A percentile compares a stretch with the other conserved stretches of the same genome.
phyloP scores from a whole-genome alignment of 2,797 vertebrate genomes.

The Crax fasciolata region DNA sequence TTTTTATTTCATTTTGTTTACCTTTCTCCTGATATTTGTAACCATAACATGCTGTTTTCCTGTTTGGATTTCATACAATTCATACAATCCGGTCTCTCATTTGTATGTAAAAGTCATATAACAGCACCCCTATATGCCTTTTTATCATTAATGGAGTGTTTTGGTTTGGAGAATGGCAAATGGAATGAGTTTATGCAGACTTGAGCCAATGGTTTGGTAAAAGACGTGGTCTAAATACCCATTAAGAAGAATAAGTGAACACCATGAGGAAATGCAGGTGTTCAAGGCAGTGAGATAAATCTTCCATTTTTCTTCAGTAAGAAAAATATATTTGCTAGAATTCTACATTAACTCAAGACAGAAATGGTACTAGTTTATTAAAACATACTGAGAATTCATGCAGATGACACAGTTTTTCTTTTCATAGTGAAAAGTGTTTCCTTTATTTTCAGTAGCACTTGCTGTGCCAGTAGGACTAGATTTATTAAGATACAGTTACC shows the following conservation, averaged over 20 bases:
- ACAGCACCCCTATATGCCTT: background rate
- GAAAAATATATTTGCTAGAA: slow-evolving; percentile 22
- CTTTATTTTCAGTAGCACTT: background rate
- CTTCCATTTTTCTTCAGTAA: slow-evolving; percentile 22
- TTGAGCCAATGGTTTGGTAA: background rate
- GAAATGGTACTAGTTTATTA: background rate
- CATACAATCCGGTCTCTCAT: background rate
- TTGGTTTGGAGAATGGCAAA: slow-evolving; percentile 38
- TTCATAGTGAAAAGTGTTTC: background rate
- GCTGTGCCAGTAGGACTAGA: background rate
- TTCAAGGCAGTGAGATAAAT: slow-evolving; percentile 46
- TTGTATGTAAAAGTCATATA: slow-evolving; percentile 10
- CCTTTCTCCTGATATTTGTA: background rate
- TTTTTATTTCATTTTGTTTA: background rate
- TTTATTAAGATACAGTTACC: background rate
- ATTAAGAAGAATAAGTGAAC: slow-evolving; percentile 45
- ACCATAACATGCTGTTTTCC: background rate
- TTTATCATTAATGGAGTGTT: slow-evolving; percentile 19
- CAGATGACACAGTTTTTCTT: background rate
- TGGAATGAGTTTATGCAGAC: slow-evolving; percentile 9
- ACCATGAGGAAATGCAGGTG: background rate
- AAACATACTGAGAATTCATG: background rate
- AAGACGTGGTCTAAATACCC: slow-evolving; percentile 17
- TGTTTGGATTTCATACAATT: background rate
- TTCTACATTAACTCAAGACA: slow-evolving; percentile 26